phyloP scores from a whole-genome alignment of 2,888 invertebrate species.

The Dolichopus griseipennis region DNA sequence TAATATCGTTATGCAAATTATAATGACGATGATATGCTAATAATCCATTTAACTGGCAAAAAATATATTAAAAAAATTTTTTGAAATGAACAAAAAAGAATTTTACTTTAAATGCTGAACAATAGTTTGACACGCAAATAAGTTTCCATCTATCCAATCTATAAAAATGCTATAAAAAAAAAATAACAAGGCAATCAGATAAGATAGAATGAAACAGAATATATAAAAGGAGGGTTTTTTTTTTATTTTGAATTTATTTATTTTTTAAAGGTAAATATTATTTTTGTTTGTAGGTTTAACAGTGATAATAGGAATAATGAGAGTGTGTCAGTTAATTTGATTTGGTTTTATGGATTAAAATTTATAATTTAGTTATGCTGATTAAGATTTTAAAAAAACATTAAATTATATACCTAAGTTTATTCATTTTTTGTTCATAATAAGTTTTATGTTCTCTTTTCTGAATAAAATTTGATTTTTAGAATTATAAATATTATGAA shows the following conservation, averaged over 20 bases:
- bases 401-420: too few relatives aligned
- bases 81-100: neutral
- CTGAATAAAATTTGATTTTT: too few relatives aligned
- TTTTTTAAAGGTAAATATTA: too few relatives aligned
- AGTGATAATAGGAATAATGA: neutral
- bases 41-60: slow-evolving; percentile 3
- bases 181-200: neutral
- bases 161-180: neutral
- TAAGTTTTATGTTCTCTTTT: too few relatives aligned
- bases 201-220: too few relatives aligned
- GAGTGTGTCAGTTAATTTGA: neutral
- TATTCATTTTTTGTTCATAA: too few relatives aligned
- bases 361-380: neutral
- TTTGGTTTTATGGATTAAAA: neutral
- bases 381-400: neutral
- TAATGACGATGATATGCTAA: slow-evolving; percentile 6
- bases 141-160: neutral
- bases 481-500: too few relatives aligned
- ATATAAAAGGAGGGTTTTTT: too few relatives aligned
- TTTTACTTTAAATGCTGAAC: neutral
- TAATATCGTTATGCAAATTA: neutral
- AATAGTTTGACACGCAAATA: slow-evolving; percentile 4
- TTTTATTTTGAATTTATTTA: too few relatives aligned
- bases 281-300: neutral
- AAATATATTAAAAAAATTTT: neutral